Conservation (phyloP, 2,888 invertebrate genomes). For the Tipula unca region DNA sequence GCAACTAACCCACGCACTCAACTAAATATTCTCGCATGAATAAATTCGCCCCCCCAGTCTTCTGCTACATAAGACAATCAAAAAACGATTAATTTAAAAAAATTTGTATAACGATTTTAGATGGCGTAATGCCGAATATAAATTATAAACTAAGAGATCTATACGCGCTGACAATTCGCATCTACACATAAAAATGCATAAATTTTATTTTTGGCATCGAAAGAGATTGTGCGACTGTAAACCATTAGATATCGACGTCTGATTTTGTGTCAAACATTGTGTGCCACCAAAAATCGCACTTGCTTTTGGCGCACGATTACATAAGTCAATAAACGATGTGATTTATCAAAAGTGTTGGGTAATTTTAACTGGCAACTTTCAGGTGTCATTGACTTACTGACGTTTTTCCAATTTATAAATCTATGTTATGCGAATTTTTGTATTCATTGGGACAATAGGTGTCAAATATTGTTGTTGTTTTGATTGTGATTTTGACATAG, state of each 20-base stretch:
- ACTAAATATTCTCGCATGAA: neutral
- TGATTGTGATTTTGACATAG: neutral
- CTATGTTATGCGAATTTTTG: neutral
- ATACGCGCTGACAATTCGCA: too few relatives aligned
- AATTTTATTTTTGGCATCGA: neutral
- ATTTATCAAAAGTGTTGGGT: neutral
- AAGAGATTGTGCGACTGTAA: neutral
- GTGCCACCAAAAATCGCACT: neutral
- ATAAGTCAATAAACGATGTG: neutral
- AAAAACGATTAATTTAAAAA: neutral
- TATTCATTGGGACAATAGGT: neutral
- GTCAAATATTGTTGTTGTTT: neutral
- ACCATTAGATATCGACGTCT: neutral
- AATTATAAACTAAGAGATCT: too few relatives aligned
- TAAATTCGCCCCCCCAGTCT: neutral
- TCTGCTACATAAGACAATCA: neutral
- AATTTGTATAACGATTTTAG: neutral
- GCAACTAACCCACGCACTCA: neutral
- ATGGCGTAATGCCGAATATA: neutral
- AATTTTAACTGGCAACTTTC: neutral
- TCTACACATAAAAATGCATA: neutral
- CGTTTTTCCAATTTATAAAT: neutral
- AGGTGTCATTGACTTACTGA: neutral
- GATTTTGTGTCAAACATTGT: neutral
- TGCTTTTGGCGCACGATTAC: neutral